phyloP scores from a whole-genome alignment of 2,797 vertebrate species.

The Scolopax rusticola region DNA sequence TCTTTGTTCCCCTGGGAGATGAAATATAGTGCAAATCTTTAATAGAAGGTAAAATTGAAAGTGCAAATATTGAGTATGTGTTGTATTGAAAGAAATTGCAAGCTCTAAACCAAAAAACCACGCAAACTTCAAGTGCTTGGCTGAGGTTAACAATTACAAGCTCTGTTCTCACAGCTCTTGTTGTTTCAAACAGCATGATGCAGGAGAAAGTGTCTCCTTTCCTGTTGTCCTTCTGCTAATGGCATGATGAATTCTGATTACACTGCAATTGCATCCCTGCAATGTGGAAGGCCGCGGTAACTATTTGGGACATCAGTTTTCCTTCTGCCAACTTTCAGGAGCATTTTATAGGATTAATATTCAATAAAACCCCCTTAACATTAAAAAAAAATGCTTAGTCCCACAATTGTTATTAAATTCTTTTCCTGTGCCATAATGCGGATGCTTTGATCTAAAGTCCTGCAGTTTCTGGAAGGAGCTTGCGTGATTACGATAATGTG shows the following conservation, averaged over 20 bases:
- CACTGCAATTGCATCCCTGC: slow-evolving; percentile 7
- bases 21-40: neutral
- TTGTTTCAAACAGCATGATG: slow-evolving; percentile 48
- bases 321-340: slow-evolving; percentile 70
- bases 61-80: slow-evolving; percentile 9
- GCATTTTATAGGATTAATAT: slow-evolving; percentile 72
- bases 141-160: neutral
- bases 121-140: neutral
- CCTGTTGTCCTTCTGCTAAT: slow-evolving; percentile 65
- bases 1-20: neutral
- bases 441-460: slow-evolving; percentile 80
- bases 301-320: slow-evolving; percentile 64
- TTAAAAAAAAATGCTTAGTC: slow-evolving; percentile 79
- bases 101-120: neutral
- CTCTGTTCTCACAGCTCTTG: neutral
- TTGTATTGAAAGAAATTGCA: slow-evolving; percentile 31
- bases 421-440: slow-evolving; percentile 74
- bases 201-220: slow-evolving; percentile 65
- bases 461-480: slow-evolving; percentile 76
- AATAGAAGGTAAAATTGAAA: slow-evolving; percentile 37
- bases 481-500: slow-evolving; percentile 76
- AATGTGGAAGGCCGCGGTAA: slow-evolving; percentile 22
- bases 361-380: slow-evolving; percentile 73
- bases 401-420: slow-evolving; percentile 78
- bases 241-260: slow-evolving; percentile 60